Evolutionary conservation across 1,140 invertebrate genomes (phyloP).

Genomic region (Drosophila pachea): DNA sequence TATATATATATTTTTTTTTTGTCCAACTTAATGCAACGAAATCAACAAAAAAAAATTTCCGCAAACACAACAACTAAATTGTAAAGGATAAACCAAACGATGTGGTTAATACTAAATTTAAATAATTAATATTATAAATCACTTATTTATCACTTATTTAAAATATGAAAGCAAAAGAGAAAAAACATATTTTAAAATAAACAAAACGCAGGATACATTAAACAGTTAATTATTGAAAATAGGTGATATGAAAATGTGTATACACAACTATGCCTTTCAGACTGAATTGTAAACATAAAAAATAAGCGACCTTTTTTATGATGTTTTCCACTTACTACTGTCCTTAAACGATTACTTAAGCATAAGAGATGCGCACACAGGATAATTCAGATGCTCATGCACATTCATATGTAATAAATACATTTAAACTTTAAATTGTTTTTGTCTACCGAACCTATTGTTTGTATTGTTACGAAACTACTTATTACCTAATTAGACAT

Average conservation of each 20-base stretch:
- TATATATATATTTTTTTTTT: slow-evolving; percentile 70
- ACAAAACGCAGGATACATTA: slow-evolving; percentile 50
- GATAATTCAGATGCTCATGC: slow-evolving; percentile 47
- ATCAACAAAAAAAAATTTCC: slow-evolving; percentile 70
- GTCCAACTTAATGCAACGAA: slow-evolving; percentile 75
- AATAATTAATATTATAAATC: slow-evolving; percentile 60
- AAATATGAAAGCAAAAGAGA: background rate
- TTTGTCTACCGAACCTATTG: slow-evolving; percentile 39
- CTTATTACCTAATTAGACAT: slow-evolving; percentile 50
- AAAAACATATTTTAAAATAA: slow-evolving; percentile 55
- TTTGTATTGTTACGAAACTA: slow-evolving; percentile 53
- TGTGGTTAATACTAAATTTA: slow-evolving; percentile 60
- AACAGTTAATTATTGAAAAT: slow-evolving; percentile 73
- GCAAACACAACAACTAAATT: slow-evolving; percentile 48
- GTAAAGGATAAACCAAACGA: slow-evolving; percentile 50
- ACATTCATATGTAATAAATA: slow-evolving; percentile 44
- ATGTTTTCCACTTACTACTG: slow-evolving; percentile 62
- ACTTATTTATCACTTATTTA: slow-evolving; percentile 65
- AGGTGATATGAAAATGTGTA: slow-evolving; percentile 75
- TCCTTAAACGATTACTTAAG: slow-evolving; percentile 66
- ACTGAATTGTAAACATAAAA: slow-evolving; percentile 76
- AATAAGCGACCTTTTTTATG: slow-evolving; percentile 72
- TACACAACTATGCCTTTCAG: slow-evolving; percentile 76
- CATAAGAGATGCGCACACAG: slow-evolving; percentile 64
- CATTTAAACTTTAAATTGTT: slow-evolving; percentile 43